A percentile compares a stretch with the other conserved stretches of the same genome.
These are phyloP conservation scores for Acleris cristana DNA, from an alignment of 2,888 invertebrate genomes.

Conservation along the genomic window DNA sequence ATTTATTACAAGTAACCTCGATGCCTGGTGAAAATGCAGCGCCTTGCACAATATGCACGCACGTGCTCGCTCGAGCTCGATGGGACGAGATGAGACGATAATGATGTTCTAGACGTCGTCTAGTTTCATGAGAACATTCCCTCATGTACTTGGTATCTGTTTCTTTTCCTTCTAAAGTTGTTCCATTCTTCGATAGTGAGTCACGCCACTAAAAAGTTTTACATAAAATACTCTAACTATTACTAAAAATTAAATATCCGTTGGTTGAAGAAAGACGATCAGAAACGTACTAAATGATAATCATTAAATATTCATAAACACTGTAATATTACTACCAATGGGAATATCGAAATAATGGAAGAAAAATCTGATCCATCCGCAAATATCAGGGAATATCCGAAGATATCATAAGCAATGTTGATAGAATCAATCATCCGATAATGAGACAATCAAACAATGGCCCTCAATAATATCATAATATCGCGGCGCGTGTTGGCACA, in stretches of 20 bases:
- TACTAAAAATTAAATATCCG: too few relatives aligned
- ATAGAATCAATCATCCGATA: conserved; percentile 79
- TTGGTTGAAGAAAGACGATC: too few relatives aligned
- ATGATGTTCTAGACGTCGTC: conserved; percentile 15
- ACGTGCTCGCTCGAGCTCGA: conserved; percentile 36
- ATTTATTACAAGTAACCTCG: conserved; percentile 71
- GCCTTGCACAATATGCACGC: conserved; percentile 56
- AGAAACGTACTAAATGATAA: too few relatives aligned
- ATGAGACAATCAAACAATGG: conserved; percentile 82
- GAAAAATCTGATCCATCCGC: conserved; percentile 20
- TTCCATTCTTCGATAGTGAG: too few relatives aligned
- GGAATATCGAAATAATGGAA: too few relatives aligned
- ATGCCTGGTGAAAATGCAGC: conserved; percentile 69
- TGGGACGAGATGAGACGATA: conserved; percentile 8
- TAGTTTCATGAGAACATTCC: conserved; percentile 8
- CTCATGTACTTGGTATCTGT: conserved; percentile 1
- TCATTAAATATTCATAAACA: too few relatives aligned
- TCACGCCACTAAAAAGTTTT: too few relatives aligned
- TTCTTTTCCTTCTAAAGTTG: background rate
- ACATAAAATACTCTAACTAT: too few relatives aligned
- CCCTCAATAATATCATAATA: conserved; percentile 72
- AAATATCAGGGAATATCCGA: conserved; percentile 21
- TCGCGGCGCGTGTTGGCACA: conserved; percentile 73
- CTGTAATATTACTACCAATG: too few relatives aligned
- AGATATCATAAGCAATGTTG: conserved; percentile 44